Evolutionary conservation across 2,113 vertebrate genomes (phyloP).

Genomic region (Pipa parva): DNA sequence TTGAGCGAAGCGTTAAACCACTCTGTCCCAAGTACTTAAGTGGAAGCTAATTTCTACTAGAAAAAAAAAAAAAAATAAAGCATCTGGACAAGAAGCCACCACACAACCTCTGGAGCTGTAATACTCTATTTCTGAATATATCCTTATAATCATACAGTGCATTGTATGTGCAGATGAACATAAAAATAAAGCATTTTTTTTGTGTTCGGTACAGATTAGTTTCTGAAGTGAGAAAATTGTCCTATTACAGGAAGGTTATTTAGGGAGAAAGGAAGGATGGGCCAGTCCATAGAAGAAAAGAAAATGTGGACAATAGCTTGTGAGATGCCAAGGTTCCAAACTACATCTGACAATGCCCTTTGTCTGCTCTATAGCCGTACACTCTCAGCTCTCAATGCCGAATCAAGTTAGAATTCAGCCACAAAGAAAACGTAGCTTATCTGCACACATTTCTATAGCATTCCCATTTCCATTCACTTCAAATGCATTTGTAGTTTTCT

Average conservation of each 20-base stretch:
- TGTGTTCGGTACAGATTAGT: too few relatives aligned
- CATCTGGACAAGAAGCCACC: not conserved
- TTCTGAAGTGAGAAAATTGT: too few relatives aligned
- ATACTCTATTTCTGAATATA: too few relatives aligned
- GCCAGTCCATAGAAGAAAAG: too few relatives aligned
- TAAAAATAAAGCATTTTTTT: too few relatives aligned
- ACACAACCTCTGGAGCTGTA: not conserved
- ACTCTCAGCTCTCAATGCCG: slow-evolving; percentile 18
- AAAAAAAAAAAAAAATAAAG: too few relatives aligned
- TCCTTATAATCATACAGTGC: too few relatives aligned
- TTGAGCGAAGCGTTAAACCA: slow-evolving; percentile 10
- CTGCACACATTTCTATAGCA: slow-evolving; percentile 29
- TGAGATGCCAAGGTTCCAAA: slow-evolving; percentile 20
- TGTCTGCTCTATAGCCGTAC: slow-evolving; percentile 17
- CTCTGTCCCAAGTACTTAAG: slow-evolving; percentile 23
- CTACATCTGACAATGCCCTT: slow-evolving; percentile 33
- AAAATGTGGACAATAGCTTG: too few relatives aligned
- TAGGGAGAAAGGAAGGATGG: too few relatives aligned
- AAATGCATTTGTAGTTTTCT: not conserved
- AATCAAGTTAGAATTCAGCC: slow-evolving; percentile 6
- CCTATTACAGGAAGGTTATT: not conserved
- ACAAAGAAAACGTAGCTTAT: slow-evolving; percentile 16
- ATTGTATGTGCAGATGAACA: too few relatives aligned
- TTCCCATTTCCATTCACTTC: slow-evolving; percentile 37
- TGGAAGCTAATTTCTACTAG: slow-evolving; percentile 25